A percentile compares a stretch with the other conserved stretches of the same genome.
phyloP scores from a whole-genome alignment of 2,888 invertebrate species.

The Temnothorax ravouxi region DNA sequence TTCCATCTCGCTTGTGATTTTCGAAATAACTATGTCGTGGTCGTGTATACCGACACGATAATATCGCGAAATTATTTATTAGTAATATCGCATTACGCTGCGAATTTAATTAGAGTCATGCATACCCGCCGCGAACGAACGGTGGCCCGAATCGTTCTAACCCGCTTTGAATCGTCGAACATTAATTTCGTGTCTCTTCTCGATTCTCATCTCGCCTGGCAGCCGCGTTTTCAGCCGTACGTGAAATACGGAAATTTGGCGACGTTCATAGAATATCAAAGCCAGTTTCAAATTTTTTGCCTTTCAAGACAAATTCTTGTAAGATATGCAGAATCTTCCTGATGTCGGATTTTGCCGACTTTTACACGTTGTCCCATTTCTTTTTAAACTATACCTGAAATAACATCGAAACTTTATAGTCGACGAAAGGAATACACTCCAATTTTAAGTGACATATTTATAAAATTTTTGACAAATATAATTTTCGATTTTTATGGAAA shows the following conservation, averaged over 20 bases:
- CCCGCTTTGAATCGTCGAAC: conserved; percentile 3
- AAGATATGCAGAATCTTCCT: background rate
- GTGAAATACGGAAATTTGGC: background rate
- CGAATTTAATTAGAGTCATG: conserved; percentile 39
- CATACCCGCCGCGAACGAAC: background rate
- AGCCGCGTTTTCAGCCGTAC: background rate
- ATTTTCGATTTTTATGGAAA: background rate
- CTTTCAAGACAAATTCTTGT: background rate
- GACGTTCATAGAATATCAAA: conserved; percentile 1
- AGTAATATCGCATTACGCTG: conserved; percentile 34
- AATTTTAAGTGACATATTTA: background rate
- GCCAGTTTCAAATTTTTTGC: conserved; percentile 4
- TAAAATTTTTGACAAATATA: background rate
- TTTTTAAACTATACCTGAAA: background rate
- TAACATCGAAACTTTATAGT: conserved; percentile 6
- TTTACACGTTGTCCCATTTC: background rate
- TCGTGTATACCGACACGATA: conserved; percentile 9
- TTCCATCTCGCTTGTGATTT: conserved; percentile 16
- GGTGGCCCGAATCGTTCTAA: conserved; percentile 13
- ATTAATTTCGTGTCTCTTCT: conserved; percentile 13
- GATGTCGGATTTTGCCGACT: background rate
- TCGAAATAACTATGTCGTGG: conserved; percentile 7
- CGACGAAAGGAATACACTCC: background rate
- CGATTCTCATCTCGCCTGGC: background rate
- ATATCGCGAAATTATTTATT: conserved; percentile 41